Base-by-base conservation (phyloP, 2,113 vertebrate genomes). In the Rhombomys opimus region DNA sequence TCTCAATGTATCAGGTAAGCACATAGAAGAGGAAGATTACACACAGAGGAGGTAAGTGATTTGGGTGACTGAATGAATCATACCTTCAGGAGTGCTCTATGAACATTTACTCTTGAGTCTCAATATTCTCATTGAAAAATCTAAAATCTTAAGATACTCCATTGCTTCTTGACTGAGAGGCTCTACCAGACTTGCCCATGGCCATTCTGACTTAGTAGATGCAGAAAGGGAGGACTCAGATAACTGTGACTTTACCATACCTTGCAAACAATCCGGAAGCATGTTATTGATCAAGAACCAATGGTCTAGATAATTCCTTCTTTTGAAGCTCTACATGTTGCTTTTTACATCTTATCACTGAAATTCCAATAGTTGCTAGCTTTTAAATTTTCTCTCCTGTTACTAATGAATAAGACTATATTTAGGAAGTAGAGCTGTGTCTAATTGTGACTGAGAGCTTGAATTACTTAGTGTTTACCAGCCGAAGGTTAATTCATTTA, bases 321-420 rank as follows among this genome's bases (percentile, higher is more conserved):
- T 84, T 93, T 54, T 94, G 50, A 67, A 95, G 89, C 93, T 96
- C 67, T 88, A 76, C 82, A 86, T 93, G 59, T 95, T 92, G 87
- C 46, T 92, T 95, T 96, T 95, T 93, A 94, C 0, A 86, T 91
- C 77, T 50, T 96, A 84, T 82, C 38, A 84, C 67, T 89, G 82
- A 73, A 94, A 95, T 86, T 84, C 87, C 81, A 91, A 87, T 85
- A 92, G 61, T 59, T 81, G 27, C 70, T 68, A 61, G 35, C 10
- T 97, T 93, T 96, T 80, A 90, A 89, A 50, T 94, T 94, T 96
- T 75, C 20, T 89, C 38, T 90, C 25, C 81, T 93, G 46, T 93
- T 95, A 32, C 90, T 89, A 93, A 95, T 93, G 76, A 91, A 67
- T 87, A 97, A 96, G 61, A 75, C 32, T 91, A 96, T 95, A 97